Evolutionary conservation across 2,888 invertebrate species (phyloP).

Genomic region (Zelleria hepariella): DNA sequence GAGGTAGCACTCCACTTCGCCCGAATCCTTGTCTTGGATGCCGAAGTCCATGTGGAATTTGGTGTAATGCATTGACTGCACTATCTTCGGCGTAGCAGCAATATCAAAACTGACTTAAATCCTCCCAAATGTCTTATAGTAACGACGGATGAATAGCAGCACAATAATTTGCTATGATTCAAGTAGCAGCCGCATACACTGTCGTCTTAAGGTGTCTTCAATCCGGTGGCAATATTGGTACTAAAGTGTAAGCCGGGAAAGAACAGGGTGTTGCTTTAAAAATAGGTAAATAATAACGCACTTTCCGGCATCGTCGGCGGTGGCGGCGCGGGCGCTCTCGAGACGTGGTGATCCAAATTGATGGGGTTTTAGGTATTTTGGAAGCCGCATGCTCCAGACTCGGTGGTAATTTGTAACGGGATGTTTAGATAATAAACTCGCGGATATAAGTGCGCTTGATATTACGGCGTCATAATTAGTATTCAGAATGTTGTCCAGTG

Average conservation of each 20-base stretch:
- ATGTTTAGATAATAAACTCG: conserved; percentile 54
- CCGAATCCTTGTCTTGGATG: conserved; percentile 76
- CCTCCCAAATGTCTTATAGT: background rate
- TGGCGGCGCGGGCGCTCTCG: conserved; percentile 45
- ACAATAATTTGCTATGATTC: background rate
- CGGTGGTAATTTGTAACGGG: conserved; percentile 39
- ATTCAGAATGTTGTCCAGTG: no score
- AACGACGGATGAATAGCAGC: background rate
- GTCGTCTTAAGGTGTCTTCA: conserved; percentile 49
- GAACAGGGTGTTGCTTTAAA: conserved; percentile 50
- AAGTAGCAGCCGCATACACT: background rate
- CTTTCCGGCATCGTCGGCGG: conserved; percentile 53
- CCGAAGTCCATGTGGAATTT: conserved; percentile 73
- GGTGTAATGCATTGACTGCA: conserved; percentile 37
- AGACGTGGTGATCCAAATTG: conserved; percentile 52
- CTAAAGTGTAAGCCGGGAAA: conserved; percentile 49
- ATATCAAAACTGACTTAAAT: background rate
- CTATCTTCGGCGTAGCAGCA: conserved; percentile 10
- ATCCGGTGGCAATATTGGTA: conserved; percentile 54
- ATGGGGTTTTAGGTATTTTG: conserved; percentile 38
- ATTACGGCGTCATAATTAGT: conserved; percentile 10
- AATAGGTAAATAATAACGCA: conserved; percentile 65
- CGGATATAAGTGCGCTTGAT: conserved; percentile 34
- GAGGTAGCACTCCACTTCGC: conserved; percentile 78
- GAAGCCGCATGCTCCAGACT: conserved; percentile 31